Conservation (phyloP, 2,113 vertebrate genomes). For the Chaetodon auriga region DNA sequence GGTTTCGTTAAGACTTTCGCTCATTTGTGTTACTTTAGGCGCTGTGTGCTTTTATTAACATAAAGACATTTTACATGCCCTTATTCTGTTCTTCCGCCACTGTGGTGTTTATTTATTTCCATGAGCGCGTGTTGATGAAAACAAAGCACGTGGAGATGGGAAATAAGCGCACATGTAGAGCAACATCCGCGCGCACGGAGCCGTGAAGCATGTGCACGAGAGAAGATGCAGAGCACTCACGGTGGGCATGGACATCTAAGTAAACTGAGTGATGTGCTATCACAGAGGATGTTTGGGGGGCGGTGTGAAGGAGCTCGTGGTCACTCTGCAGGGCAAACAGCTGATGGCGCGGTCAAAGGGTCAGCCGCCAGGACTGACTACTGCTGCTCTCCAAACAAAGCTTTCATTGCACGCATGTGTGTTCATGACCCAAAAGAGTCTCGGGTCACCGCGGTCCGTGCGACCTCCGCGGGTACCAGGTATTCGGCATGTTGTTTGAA, state of each 20-base stretch:
- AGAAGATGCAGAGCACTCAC: not conserved
- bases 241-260: not conserved
- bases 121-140: not conserved
- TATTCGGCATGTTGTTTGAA: constrained; percentile 39
- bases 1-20: not conserved
- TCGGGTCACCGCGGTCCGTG: constrained; percentile 65
- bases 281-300: constrained; percentile 26
- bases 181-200: not conserved
- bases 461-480: not conserved
- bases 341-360: constrained; percentile 73
- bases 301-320: constrained; percentile 27
- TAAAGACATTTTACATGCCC: not conserved
- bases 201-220: not conserved
- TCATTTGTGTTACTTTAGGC: no score
- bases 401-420: constrained; percentile 66
- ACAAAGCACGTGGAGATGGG: not conserved
- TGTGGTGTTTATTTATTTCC: not conserved
- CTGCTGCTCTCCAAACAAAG: constrained; percentile 69
- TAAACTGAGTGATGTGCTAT: constrained; percentile 1
- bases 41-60: not conserved
- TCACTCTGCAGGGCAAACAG: constrained; percentile 60
- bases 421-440: constrained; percentile 67
- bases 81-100: not conserved
- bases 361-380: constrained; percentile 53
- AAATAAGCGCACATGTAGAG: not conserved